Evolutionary conservation across 2,113 vertebrate genomes (phyloP), one percentile per base, ranked within the genome.

Genomic region (Sylvicapra grimmia): DNA sequence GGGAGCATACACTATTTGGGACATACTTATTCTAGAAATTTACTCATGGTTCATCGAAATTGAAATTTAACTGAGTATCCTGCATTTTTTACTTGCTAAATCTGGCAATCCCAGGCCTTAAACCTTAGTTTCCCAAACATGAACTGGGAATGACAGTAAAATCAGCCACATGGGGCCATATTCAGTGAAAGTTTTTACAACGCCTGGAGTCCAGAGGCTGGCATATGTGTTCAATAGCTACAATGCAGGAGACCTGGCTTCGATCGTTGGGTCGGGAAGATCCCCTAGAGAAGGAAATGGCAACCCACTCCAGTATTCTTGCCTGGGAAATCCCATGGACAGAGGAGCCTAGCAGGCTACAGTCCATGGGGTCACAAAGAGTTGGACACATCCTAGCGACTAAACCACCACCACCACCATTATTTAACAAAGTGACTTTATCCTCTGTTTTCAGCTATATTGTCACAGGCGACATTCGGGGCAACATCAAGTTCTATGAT

Each of bases 401-500:
- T 77, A 77, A 44, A 77, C 40, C 23, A 68, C 33, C 33, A 51
- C 47, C 49, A 68, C 68, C n/a, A 75, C 65, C 9, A 2, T 47
- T 25, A 0, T 10, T 3, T 65, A 11, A n/a, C 40, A 9, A 21
- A 8, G 19, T 0, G 23, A 8, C 23, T 44, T 87, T 83, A 36
- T 89, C 90, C 65, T 95, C 54, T 53, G 1, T 94, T 96, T 40
- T 25, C 99, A 99, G 99, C 89, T 99, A 96, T 61, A 96, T 99
- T 2, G 99, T 99, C 49, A 99, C 99, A 2, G 99, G 99, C 0
- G 99, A 99, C 80, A 83, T 98, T n/a, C 98, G 61, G 95, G 99
- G 99, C 0, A 98, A 98, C 40, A 98, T 99, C 59, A 99, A 98
- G 84, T 99, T 99, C 98, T 99, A 99, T 0, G 98, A 99, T 0